Evolutionary conservation across 2,113 vertebrate genomes (phyloP), one percentile per base, ranked within the genome.

Genomic region (Cromileptes altivelis): DNA sequence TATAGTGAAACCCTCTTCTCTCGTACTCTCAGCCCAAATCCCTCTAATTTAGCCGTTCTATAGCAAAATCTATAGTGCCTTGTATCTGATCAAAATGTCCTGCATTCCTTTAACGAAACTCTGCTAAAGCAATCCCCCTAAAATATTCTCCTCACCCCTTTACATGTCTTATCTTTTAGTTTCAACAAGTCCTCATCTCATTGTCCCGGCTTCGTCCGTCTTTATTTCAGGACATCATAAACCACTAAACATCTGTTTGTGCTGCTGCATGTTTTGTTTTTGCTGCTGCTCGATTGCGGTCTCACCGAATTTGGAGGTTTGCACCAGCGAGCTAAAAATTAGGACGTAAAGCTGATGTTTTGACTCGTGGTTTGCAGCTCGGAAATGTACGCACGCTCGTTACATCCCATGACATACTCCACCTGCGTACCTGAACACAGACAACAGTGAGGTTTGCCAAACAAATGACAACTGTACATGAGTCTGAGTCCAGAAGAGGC

Each of bases 21-120:
- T 37, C 55, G 69, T 50, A 49, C 69, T 78, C 87, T 87, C 81
- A 49, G 61, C 75, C 75, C 63, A 45, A 45, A 52, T 78, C 74
- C 70, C 62, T 67, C 77, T 80, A 56, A 81, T 90, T 86, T 90
- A 86, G 85, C 88, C 85, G 86, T 93, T 92, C 93, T 93, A 93
- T 93, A 94, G 94, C 93, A 94, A 91, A 90, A 93, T 93, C 93
- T 95, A 82, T 88, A 94, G 95, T 96, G 95, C 95, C 95, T 96
- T 96, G 93, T 95, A 91, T 94, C 84, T 72, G 84, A 91, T 94
- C 70, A 85, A 91, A 82, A 91, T 10, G 78, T 92, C 92, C 92
- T 88, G 71, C 88, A 87, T 91, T 94, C 90, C 89, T 77, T 89
- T 52, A 86, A 87, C 8, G 19, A 84, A 63, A 62, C 79, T 70